Base-by-base conservation (phyloP, 2,797 vertebrate genomes). In the Melanotaenia maccullochi region DNA sequence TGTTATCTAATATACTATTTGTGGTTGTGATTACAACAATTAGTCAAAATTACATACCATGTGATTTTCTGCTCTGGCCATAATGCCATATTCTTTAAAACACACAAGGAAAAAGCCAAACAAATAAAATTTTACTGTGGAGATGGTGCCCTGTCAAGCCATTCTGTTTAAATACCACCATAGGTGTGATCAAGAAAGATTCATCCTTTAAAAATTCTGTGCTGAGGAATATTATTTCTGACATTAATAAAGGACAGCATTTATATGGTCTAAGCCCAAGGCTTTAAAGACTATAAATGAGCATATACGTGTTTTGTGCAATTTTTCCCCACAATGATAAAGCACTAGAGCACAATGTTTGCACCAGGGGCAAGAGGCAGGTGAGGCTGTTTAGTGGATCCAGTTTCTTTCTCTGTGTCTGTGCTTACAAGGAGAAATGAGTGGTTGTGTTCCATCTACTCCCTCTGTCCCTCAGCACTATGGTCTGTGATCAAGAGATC, bases 191-290 rank as follows among this genome's bases (percentile, higher is more conserved):
- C 28, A 47, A 62, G 58, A 66, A 68, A 85, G 82, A 91, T 90
- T 88, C 91, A 92, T 86, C 70, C 71, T 88, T 77, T 65, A 65
- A 82, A 87, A 79, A 89, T 80, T 81, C 70, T 62, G 68, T 82
- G 83, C 85, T 67, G 73, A 64, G 72, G 78, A 91, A 89, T 88
- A 89, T 88, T 86, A 73, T 65, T 77, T 76, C 59, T 89, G 93
- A 90, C 91, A 93, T 93, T 93, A 92, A 90, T 91, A 87, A 91
- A 89, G 44, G 73, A 85, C 87, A 87, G 83, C 84, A 87, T 87
- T 91, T 89, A 89, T 89, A 89, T 79, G 81, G 83, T 82, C 72
- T 83, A 69, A 68, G 78, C 30, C 77, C 67, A 78, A 78, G 68
- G 77, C 68, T 81, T 82, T 52, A 30, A 85, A 55, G 79, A 56